Percentiles rank a stretch among this genome's conserved stretches.
Conservation (phyloP, 2,888 invertebrate genomes). For the Heliconius aoede region DNA sequence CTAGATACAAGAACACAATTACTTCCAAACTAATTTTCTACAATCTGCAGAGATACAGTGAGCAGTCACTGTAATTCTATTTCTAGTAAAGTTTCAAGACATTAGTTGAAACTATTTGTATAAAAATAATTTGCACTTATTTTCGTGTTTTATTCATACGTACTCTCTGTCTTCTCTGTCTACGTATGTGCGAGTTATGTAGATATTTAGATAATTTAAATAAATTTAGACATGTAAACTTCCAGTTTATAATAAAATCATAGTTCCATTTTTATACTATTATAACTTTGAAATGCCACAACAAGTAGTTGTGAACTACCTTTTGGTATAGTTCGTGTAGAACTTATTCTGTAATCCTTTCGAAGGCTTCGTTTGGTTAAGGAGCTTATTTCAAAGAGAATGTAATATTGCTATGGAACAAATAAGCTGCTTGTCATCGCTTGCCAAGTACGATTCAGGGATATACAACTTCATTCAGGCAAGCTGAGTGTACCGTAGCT, state of each 20-base stretch:
- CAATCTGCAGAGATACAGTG: too few relatives aligned
- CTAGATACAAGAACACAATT: slow-evolving; percentile 1
- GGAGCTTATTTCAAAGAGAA: slow-evolving; percentile 29
- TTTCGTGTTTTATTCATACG: too few relatives aligned
- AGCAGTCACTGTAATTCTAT: background rate
- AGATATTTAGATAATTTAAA: too few relatives aligned
- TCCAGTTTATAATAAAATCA: background rate
- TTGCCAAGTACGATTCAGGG: background rate
- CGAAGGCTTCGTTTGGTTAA: slow-evolving; percentile 18
- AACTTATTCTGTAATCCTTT: slow-evolving; percentile 3
- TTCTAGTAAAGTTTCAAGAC: background rate
- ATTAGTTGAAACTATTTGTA: too few relatives aligned
- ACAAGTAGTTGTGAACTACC: background rate
- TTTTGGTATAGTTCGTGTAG: slow-evolving; percentile 6
- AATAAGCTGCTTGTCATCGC: slow-evolving; percentile 19
- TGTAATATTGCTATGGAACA: slow-evolving; percentile 20
- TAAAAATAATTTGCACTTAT: too few relatives aligned
- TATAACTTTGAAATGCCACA: background rate
- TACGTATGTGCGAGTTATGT: too few relatives aligned
- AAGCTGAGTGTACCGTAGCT: too few relatives aligned
- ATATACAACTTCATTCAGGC: too few relatives aligned
- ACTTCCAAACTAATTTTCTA: slow-evolving; percentile 19
- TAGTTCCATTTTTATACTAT: background rate
- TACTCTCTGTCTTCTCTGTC: too few relatives aligned
- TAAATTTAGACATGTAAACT: too few relatives aligned